Evolutionary conservation across 2,888 invertebrate species (phyloP), one percentile per base, ranked within the genome.

Genomic region (Pristionchus arcanus): DNA sequence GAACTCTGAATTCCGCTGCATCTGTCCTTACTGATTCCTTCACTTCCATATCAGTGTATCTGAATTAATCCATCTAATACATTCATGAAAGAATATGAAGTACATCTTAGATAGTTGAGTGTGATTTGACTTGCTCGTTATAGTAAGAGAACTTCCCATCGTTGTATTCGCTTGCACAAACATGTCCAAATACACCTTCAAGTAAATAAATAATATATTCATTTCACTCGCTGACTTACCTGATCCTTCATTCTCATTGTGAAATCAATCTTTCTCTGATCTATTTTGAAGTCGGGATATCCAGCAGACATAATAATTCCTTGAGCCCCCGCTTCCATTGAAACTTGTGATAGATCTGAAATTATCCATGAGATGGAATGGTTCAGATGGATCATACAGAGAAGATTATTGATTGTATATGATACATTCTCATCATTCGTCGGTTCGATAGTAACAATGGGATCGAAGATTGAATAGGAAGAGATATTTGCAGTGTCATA

Each of bases 251-350:
- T 63, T 21, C 42, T 59, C 86, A 86, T 86, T 2, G 63, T 53
- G 42, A 86, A 86, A 59, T 86, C 63, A 11, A 86, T 66, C 28
- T 59, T 63, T 37, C 63, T 37, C 2, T 59, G 63, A 28, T 86
- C 49, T 37, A 86, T 21, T 28, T 86, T 86, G 86, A 86, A 86
- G 37, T 86, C 37, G 19, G 86, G 86, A 66, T 86, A 86, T 2
- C 86, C 86, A 13, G 86, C 86, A 34, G 86, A 86, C 86, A 86
- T 86, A n/a, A 86, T 86, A 3, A 86, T 25, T 66, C 86, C 86
- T 19, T 86, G 86, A n/a, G 86, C 86, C 21, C 86, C 86, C 49
- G 66, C 37, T 1, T 34, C 86, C 66, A 63, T 59, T 34, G 63
- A 63, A 0, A 66, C 66, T 42, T 86, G 86, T 7, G 86, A 28